Evolutionary conservation across 2,113 vertebrate genomes (phyloP).

Genomic region (Salvator merianae): DNA sequence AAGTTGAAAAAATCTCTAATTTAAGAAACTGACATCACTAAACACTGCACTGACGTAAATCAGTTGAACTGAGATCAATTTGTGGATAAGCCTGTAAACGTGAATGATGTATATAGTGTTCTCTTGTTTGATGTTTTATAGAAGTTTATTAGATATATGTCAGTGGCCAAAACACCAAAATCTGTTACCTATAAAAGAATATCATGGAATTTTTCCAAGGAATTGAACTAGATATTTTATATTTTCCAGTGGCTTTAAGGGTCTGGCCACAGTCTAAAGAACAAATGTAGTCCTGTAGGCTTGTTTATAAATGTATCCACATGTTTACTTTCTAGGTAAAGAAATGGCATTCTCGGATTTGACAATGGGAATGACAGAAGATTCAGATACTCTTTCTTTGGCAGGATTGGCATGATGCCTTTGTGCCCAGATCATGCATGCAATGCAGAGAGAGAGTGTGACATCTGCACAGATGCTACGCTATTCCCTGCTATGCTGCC

Average conservation of each 20-base stretch:
- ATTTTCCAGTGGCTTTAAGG: not conserved
- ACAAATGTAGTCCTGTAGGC: not conserved
- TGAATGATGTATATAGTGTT: not conserved
- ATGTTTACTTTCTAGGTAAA: not conserved
- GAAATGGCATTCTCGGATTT: not conserved
- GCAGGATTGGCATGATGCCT: too few relatives aligned
- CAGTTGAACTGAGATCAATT: not conserved
- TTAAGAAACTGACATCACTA: not conserved
- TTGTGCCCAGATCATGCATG: too few relatives aligned
- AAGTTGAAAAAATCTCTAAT: not conserved
- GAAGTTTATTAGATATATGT: not conserved
- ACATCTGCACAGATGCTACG: too few relatives aligned
- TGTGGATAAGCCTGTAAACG: not conserved
- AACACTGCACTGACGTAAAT: not conserved
- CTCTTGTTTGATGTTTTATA: not conserved
- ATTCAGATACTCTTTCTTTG: not conserved
- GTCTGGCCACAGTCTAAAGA: not conserved
- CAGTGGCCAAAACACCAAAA: constrained; percentile 7
- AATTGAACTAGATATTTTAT: not conserved
- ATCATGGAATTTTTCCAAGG: not conserved
- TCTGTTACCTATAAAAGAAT: not conserved
- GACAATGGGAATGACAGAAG: not conserved
- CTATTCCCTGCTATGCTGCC: too few relatives aligned
- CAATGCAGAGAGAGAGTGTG: too few relatives aligned
- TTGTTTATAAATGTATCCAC: not conserved